A percentile compares a stretch with the other conserved stretches of the same genome.
phyloP scores from a whole-genome alignment of 2,113 vertebrate species.

The Tiliqua scincoides region DNA sequence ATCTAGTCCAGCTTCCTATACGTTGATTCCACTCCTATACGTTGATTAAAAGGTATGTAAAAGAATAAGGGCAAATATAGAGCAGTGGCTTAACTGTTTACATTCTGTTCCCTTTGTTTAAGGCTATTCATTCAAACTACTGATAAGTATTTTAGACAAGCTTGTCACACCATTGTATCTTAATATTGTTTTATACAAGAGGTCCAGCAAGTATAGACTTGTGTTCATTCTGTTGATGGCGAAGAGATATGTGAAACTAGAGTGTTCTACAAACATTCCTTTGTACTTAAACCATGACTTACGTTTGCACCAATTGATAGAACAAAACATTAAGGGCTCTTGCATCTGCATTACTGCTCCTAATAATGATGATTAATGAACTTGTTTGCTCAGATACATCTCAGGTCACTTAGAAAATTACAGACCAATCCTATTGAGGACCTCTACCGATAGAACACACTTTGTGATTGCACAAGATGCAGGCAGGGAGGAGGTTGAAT shows the following conservation, averaged over 20 bases:
- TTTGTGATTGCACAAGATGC: too few relatives aligned
- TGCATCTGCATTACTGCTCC: background rate
- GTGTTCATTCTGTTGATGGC: background rate
- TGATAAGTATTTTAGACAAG: background rate
- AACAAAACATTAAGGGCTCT: background rate
- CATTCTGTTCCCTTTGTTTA: background rate
- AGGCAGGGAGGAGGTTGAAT: too few relatives aligned
- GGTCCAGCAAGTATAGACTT: background rate
- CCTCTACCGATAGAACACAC: too few relatives aligned
- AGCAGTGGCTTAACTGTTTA: background rate
- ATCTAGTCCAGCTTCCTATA: too few relatives aligned
- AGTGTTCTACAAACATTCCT: background rate
- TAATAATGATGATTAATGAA: background rate
- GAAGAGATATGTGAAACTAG: background rate
- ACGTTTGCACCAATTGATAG: background rate
- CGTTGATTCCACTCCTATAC: background rate
- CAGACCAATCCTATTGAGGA: too few relatives aligned
- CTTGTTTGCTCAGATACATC: background rate
- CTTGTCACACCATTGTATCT: background rate
- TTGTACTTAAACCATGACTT: background rate
- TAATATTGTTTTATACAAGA: background rate
- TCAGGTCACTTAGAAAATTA: conserved; percentile 4
- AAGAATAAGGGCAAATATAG: background rate
- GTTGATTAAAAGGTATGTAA: background rate
- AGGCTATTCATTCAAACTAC: background rate